Conservation (phyloP, 2,797 vertebrate genomes). For the Cercopithecus petaurista region DNA sequence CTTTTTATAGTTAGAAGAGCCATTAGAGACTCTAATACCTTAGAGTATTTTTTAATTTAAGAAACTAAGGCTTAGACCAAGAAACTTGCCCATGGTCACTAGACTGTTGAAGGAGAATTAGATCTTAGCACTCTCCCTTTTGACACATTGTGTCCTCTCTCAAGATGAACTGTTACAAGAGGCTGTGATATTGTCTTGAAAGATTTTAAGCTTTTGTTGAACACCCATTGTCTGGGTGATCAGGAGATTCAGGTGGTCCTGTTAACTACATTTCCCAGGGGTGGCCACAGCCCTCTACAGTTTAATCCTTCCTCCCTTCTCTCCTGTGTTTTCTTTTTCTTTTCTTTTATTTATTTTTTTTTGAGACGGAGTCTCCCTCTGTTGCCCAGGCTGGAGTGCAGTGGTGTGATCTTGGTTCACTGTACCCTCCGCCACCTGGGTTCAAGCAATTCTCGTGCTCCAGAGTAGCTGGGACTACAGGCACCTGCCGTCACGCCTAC, state of each 20-base stretch:
- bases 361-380: too few species aligned
- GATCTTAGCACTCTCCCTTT: background rate
- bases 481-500: too few species aligned
- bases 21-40: background rate
- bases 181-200: background rate
- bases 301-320: background rate
- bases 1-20: background rate
- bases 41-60: background rate
- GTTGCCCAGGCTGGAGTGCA: too few species aligned
- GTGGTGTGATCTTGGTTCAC: too few species aligned
- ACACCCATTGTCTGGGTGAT: background rate
- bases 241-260: background rate
- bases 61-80: background rate
- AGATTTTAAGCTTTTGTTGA: background rate
- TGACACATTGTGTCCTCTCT: background rate
- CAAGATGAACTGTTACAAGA: background rate
- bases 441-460: too few species aligned
- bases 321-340: background rate
- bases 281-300: background rate
- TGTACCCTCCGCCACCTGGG: too few species aligned
- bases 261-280: background rate
- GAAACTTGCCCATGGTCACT: background rate
- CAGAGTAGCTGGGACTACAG: too few species aligned
- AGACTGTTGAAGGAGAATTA: background rate
- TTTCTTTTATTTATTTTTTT: too few species aligned